phyloP scores from a whole-genome alignment of 1,140 invertebrate genomes.

The Dendroctonus valens region DNA sequence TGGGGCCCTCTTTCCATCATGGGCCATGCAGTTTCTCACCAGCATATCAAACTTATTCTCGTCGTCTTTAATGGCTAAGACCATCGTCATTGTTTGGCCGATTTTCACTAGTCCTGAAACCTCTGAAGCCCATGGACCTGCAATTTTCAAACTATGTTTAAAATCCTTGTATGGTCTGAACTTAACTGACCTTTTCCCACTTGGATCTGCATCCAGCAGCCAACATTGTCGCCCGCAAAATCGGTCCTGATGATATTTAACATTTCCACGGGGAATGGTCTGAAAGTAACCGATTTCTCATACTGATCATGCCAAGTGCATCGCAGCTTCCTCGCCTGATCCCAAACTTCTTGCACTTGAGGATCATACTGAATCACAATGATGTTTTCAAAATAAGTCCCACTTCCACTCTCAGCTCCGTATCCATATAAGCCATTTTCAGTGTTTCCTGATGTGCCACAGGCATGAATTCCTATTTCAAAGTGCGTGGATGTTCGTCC shows the following conservation, averaged over 20 bases:
- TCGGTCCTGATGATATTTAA: conserved; percentile 89
- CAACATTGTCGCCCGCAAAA: conserved; percentile 93
- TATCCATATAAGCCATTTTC: conserved; percentile 83
- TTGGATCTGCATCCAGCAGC: conserved; percentile 94
- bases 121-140: conserved; percentile 90
- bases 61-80: conserved; percentile 92
- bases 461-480: conserved; percentile 86
- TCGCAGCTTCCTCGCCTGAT: conserved; percentile 86
- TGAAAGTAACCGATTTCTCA: conserved; percentile 92
- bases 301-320: conserved; percentile 97
- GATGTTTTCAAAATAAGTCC: conserved; percentile 93
- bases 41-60: conserved; percentile 96
- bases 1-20: conserved; percentile 91
- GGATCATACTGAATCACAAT: conserved; percentile 93
- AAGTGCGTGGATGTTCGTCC: conserved; percentile 85
- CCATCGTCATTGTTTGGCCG: conserved; percentile 97
- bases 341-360: conserved; percentile 95
- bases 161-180: not conserved
- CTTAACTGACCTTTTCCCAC: conserved; percentile 73
- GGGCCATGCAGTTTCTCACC: conserved; percentile 90
- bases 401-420: conserved; percentile 79
- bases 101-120: conserved; percentile 93
- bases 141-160: not conserved
- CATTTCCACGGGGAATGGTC: conserved; percentile 95
- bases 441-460: conserved; percentile 87